Evolutionary conservation across 2,113 vertebrate genomes (phyloP).

Genomic region (Cyanoramphus novaezelandiae): DNA sequence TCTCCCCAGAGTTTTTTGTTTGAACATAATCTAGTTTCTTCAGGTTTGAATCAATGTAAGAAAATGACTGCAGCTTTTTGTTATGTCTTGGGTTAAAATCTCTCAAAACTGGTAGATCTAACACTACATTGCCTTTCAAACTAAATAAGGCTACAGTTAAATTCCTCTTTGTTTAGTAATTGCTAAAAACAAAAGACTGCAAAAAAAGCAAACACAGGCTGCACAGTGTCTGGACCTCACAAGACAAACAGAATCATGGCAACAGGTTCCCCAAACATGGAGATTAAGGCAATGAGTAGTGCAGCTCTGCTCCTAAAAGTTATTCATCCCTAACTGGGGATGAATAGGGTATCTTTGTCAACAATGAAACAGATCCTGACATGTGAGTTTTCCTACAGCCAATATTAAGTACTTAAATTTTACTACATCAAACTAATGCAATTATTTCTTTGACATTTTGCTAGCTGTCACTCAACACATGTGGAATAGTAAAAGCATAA

Average conservation of each 20-base stretch:
- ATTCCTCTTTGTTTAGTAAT: constrained; percentile 21
- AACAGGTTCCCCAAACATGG: not conserved
- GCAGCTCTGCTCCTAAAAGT: not conserved
- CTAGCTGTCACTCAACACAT: not conserved
- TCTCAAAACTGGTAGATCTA: not conserved
- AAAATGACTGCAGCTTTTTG: not conserved
- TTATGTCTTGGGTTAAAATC: not conserved
- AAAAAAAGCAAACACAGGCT: not conserved
- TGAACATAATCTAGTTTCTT: not conserved
- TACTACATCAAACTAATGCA: not conserved
- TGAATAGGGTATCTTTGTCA: not conserved
- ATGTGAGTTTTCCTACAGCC: not conserved
- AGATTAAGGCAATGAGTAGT: not conserved
- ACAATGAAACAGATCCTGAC: not conserved
- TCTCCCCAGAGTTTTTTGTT: not conserved
- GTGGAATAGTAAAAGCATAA: not conserved
- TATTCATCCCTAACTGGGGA: not conserved
- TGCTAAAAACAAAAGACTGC: constrained; percentile 34
- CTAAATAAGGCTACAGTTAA: constrained; percentile 28
- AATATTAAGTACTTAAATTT: not conserved
- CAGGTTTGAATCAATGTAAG: not conserved
- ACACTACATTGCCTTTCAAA: not conserved
- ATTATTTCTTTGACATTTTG: not conserved
- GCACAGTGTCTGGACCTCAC: not conserved
- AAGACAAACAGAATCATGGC: constrained; percentile 10